Percentiles rank a stretch among this genome's conserved stretches.
Conservation (phyloP, 2,113 vertebrate species). For the Empidonax alnorum region DNA sequence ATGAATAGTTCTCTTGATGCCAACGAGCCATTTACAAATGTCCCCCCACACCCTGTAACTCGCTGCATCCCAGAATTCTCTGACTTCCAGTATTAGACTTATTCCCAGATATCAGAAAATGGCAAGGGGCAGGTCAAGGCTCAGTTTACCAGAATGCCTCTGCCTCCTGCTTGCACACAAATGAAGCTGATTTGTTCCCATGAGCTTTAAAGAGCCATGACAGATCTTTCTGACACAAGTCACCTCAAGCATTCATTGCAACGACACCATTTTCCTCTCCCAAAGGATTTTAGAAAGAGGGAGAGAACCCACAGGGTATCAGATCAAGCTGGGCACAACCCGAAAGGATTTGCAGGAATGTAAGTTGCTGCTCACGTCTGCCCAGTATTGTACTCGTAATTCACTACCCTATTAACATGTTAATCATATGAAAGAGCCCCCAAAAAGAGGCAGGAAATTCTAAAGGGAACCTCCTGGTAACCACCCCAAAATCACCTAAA, state of each 20-base stretch:
- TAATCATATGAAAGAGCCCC: not conserved
- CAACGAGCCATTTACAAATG: not conserved
- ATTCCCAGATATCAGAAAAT: not conserved
- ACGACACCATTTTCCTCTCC: not conserved
- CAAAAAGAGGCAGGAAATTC: not conserved
- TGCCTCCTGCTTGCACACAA: conserved; percentile 16
- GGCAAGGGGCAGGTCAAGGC: conserved; percentile 23
- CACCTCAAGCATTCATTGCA: conserved; percentile 39
- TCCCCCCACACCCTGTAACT: not conserved
- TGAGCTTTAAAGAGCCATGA: conserved; percentile 49
- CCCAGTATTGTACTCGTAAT: not conserved
- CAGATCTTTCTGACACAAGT: conserved; percentile 57
- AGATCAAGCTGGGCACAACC: conserved; percentile 23
- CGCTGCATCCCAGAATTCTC: not conserved
- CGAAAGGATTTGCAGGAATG: conserved; percentile 29
- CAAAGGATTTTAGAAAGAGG: not conserved
- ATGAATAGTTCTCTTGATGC: not conserved
- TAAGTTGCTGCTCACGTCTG: conserved; percentile 44
- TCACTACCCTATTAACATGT: not conserved
- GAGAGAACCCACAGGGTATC: not conserved
- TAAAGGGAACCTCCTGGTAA: not conserved
- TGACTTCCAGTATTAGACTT: not conserved
- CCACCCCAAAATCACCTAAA: not conserved
- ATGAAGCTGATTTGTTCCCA: conserved; percentile 41
- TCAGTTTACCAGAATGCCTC: not conserved